Percentiles rank a stretch among this genome's conserved stretches.
Conservation (phyloP, 2,113 vertebrate species). For the Galbula dea region DNA sequence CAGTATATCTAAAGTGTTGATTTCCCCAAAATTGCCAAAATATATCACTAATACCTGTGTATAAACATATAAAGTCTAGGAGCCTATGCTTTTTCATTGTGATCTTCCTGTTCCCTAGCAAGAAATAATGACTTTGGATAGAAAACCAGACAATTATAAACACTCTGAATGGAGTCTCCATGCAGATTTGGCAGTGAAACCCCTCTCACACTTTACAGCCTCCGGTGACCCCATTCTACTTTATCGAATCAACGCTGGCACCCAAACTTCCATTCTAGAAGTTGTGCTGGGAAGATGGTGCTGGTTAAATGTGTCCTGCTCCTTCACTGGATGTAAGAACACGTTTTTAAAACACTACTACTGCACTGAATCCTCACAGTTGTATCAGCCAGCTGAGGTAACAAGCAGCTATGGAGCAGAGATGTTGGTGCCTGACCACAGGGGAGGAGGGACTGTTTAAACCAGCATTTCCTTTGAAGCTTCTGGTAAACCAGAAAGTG, state of each 20-base stretch:
- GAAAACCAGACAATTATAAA: rapidly evolving
- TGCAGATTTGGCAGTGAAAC: neutral
- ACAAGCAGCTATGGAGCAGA: neutral
- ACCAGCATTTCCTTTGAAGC: neutral
- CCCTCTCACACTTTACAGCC: neutral
- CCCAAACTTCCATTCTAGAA: neutral
- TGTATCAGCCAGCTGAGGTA: neutral
- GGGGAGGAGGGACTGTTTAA: rapidly evolving
- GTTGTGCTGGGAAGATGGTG: neutral
- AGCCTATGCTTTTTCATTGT: neutral
- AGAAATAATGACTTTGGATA: neutral
- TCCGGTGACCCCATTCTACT: rapidly evolving
- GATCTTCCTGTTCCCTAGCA: neutral
- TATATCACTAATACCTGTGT: neutral
- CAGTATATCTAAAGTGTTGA: neutral
- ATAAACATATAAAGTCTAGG: neutral
- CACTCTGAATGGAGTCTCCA: too few species aligned
- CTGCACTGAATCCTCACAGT: neutral
- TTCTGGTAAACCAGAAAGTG: neutral
- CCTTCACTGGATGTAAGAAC: neutral
- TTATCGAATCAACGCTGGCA: neutral
- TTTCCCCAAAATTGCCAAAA: neutral
- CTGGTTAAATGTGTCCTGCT: neutral
- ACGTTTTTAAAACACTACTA: rapidly evolving
- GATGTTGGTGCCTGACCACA: neutral